Base-by-base conservation (phyloP, 2,888 invertebrate genomes). In the Candidula unifasciata region DNA sequence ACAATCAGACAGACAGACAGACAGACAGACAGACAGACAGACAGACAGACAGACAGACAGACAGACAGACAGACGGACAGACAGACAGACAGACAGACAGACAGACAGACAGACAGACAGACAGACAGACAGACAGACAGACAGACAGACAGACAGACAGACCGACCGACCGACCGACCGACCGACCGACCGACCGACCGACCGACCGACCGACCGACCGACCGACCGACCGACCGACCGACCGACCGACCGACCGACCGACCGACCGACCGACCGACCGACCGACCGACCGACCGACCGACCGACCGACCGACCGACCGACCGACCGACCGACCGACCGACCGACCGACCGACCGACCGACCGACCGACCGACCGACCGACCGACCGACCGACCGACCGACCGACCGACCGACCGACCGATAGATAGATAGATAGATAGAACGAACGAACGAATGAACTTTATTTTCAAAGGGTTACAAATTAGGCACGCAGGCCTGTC, bases 121-220 rank as follows among this genome's bases (percentile, higher is more conserved):
- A 66, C 66, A 66, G 66, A 66, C 66, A 66, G 66, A 66, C 66
- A 66, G 66, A 66, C 66, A 66, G 66, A 66, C 66, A 66, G 66
- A 66, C 66, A 66, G 66, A 66, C 66, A 66, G 66, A 66, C 66
- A 66, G 66, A 66, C 66, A 66, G 66, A n/a, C n/a, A n/a, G n/a
- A n/a, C n/a, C n/a, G n/a, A n/a, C n/a, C n/a, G n/a, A n/a, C n/a
- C n/a, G n/a, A 66, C 66, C 16, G 66, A 66, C 66, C 16, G 66
- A 66, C 66, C 16, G 66, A 66, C 66, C 16, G 66, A 66, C 66
- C 16, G 66, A 66, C 66, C 16, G 66, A 66, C 66, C n/a, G 66
- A 66, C 66, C n/a, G 66, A 66, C 66, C n/a, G 66, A 66, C 66
- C n/a, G 66, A 66, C 66, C n/a, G 66, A 66, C 66, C n/a, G 66